These are phyloP conservation scores for Notarius quadriscutis DNA, from an alignment of 2,113 vertebrate species.

Conservation along the genomic window DNA sequence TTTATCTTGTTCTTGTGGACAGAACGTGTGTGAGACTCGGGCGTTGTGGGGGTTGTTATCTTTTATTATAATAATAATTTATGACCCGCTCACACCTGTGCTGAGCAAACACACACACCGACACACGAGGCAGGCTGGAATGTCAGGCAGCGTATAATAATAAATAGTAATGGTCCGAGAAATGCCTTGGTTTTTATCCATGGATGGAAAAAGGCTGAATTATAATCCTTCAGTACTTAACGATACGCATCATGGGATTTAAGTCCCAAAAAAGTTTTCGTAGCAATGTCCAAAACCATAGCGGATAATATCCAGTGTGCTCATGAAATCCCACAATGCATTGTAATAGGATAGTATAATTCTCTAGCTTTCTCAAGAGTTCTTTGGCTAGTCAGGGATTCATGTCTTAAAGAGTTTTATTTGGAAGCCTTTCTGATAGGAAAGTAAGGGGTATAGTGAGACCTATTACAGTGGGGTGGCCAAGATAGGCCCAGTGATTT, in stretches of 20 bases:
- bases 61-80: slow-evolving; percentile 47
- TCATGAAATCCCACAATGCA: neutral
- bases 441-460: neutral
- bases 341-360: neutral
- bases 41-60: slow-evolving; percentile 38
- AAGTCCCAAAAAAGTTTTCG: neutral
- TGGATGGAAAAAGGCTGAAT: neutral
- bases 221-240: neutral
- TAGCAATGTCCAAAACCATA: neutral
- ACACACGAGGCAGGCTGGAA: slow-evolving; percentile 44
- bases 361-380: neutral
- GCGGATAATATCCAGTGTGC: neutral
- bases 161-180: slow-evolving; percentile 17
- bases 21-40: slow-evolving; percentile 34
- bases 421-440: neutral
- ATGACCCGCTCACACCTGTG: slow-evolving; percentile 55
- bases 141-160: slow-evolving; percentile 47
- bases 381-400: neutral
- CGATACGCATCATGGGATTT: slow-evolving; percentile 11
- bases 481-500: neutral
- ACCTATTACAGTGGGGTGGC: neutral
- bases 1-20: slow-evolving; percentile 32
- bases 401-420: neutral
- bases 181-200: neutral
- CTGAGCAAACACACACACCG: slow-evolving; percentile 62